phyloP scores from a whole-genome alignment of 2,797 vertebrate genomes.

The Halcyon leucocephala region DNA sequence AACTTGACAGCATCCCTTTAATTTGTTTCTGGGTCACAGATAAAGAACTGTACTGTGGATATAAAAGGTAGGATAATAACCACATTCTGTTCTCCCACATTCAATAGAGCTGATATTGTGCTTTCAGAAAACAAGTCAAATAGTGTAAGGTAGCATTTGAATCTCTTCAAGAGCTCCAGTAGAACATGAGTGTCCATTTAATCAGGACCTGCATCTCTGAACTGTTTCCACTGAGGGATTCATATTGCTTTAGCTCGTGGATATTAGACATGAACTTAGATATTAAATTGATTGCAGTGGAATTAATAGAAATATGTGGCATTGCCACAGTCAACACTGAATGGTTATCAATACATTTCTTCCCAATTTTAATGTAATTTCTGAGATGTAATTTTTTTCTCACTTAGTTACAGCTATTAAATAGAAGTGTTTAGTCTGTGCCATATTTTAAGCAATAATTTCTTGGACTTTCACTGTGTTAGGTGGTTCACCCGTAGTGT shows the following conservation, averaged over 20 bases:
- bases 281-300: neutral
- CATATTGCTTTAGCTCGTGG: neutral
- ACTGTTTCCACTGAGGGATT: neutral
- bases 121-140: slow-evolving; percentile 17
- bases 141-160: neutral
- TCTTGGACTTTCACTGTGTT: neutral
- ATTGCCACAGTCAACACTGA: neutral
- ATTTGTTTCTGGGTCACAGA: slow-evolving; percentile 54
- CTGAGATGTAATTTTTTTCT: neutral
- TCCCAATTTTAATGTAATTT: neutral
- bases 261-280: neutral
- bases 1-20: slow-evolving; percentile 24
- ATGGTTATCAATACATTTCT: neutral
- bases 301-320: neutral
- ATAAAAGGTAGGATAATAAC: slow-evolving; percentile 19
- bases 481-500: neutral
- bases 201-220: neutral
- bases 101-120: neutral
- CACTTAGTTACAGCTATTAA: too few species aligned
- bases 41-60: slow-evolving; percentile 15
- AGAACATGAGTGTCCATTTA: neutral
- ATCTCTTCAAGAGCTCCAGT: neutral
- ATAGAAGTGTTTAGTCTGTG: too few species aligned
- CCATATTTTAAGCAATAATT: neutral
- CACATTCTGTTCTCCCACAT: neutral